Evolutionary conservation across 2,888 invertebrate species (phyloP), one percentile per base, ranked within the genome.

Genomic region (Scaptomyza flava): DNA sequence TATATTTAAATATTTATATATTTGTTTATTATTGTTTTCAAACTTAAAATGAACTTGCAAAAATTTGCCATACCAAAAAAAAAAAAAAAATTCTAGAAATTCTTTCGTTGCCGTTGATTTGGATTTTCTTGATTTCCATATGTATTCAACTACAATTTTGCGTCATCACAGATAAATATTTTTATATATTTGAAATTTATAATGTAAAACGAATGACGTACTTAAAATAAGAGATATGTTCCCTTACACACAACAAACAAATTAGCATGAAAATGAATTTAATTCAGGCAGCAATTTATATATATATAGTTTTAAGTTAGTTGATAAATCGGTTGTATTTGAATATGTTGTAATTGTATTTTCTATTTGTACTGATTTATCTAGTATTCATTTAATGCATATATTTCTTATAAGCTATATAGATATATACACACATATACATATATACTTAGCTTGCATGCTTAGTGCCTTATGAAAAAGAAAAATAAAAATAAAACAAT

Each of bases 291-390:
- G 43, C 53, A 67, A 38, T 38, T 38, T 48, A 38, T 43, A 14
- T 48, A 38, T 43, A 14, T 12, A 23, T 31, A 42, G 30, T n/a
- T 2, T 2, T 65, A 67, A 51, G 43, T 41, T 59, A 57, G 36
- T 27, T 41, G 30, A 38, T 56, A 60, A 31, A 20, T 57, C 41
- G 76, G 62, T 76, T 77, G 78, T 79, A 77, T 73, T 27, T 36
- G 72, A 43, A 30, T 45, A 54, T 74, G 38, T 43, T 73, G 34
- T 61, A 62, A 54, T 48, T 68, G 56, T 72, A 68, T 65, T 63
- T 64, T 64, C 41, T 78, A 74, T 71, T 57, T 69, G 85, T 87
- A 85, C 78, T 87, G 87, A 87, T 69, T 66, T 74, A 72, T 60
- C 66, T 77, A 87, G 85, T 80, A 87, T 84, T 83, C 64, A 42